phyloP scores from a whole-genome alignment of 1,140 invertebrate species.

The Aphaenogaster rudis region DNA sequence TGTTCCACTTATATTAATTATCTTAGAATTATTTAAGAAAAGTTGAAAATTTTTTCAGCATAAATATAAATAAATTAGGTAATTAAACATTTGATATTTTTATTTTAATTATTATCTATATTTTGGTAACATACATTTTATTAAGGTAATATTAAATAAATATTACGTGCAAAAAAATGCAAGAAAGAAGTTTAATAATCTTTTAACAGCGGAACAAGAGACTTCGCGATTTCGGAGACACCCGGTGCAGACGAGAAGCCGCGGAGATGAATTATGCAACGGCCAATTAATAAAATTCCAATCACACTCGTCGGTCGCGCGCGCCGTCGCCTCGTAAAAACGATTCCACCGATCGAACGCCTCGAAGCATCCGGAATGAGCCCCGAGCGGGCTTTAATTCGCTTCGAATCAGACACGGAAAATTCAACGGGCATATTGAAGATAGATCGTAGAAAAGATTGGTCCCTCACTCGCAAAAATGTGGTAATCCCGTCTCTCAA shows the following conservation, averaged over 20 bases:
- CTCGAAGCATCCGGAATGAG: slow-evolving; percentile 57
- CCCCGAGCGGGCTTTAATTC: slow-evolving; percentile 43
- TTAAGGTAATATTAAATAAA: not conserved
- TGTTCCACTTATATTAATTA: not conserved
- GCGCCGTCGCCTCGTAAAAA: slow-evolving; percentile 78
- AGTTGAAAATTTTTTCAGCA: not conserved
- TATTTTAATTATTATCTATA: not conserved
- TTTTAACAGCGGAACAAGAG: slow-evolving; percentile 24
- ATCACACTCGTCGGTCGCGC: slow-evolving; percentile 81
- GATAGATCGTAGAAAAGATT: slow-evolving; percentile 4
- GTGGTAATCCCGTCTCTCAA: not conserved
- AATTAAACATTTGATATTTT: not conserved
- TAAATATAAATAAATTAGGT: not conserved
- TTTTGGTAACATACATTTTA: not conserved
- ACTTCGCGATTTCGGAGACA: slow-evolving; percentile 40
- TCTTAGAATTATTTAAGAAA: not conserved
- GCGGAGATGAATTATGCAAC: slow-evolving; percentile 83
- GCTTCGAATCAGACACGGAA: slow-evolving; percentile 8
- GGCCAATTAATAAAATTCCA: slow-evolving; percentile 85
- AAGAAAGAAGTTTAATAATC: not conserved
- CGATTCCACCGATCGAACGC: slow-evolving; percentile 56
- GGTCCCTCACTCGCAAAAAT: not conserved
- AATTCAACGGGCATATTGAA: slow-evolving; percentile 25
- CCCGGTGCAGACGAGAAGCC: slow-evolving; percentile 71
- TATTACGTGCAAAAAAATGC: not conserved